Conservation (phyloP, 2,113 vertebrate genomes). For the Cyphomyrus plagiostoma region DNA sequence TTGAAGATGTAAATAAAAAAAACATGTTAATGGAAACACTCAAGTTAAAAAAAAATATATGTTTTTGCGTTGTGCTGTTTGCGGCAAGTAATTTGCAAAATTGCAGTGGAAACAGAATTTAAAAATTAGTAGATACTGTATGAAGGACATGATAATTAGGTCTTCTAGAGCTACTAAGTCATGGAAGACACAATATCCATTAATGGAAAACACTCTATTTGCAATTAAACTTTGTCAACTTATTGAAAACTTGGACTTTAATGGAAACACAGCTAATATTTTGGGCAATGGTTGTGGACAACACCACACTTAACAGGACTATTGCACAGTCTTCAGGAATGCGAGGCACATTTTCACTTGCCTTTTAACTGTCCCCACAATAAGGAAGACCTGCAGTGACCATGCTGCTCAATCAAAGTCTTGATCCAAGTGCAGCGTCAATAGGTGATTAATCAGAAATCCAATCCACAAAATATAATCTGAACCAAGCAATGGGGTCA, state of each 20-base stretch:
- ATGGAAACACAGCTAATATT: background rate
- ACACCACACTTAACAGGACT: background rate
- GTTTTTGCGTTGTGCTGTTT: background rate
- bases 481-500: background rate
- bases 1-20: background rate
- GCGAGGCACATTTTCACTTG: background rate
- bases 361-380: background rate
- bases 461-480: background rate
- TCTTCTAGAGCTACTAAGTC: background rate
- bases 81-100: background rate
- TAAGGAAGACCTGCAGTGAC: background rate
- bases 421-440: background rate
- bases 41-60: background rate
- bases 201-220: background rate
- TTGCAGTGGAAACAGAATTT: background rate
- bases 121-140: background rate
- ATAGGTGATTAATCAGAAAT: background rate
- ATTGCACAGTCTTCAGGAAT: background rate
- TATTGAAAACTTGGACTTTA: background rate
- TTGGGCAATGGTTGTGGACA: background rate
- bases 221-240: background rate
- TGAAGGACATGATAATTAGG: background rate
- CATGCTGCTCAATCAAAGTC: background rate
- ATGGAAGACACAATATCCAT: background rate
- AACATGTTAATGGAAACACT: background rate